A percentile compares a stretch with the other conserved stretches of the same genome.
Evolutionary conservation across 2,888 invertebrate species (phyloP).

Genomic region (Argyra leucocephala): DNA sequence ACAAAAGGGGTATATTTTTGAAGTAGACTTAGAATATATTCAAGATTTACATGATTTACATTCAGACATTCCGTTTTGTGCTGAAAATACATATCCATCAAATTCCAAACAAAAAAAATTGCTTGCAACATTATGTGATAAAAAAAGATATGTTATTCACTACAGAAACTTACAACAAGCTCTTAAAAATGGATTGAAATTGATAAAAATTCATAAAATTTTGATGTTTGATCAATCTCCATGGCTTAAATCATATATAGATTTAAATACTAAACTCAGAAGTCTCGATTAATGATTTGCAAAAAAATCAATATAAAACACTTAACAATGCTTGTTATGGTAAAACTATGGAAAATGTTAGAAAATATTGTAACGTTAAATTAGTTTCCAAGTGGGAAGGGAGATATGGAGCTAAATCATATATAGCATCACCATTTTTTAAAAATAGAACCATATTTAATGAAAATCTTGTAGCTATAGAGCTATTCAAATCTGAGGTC

Average conservation of each 20-base stretch:
- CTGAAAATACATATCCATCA: slow-evolving; percentile 21
- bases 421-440: slow-evolving; percentile 29
- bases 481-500: slow-evolving; percentile 29
- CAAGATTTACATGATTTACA: slow-evolving; percentile 27
- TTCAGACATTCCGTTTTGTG: slow-evolving; percentile 28
- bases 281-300: slow-evolving; percentile 7
- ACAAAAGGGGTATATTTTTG: slow-evolving; percentile 25
- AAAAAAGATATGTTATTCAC: slow-evolving; percentile 32
- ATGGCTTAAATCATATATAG: slow-evolving; percentile 30
- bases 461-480: slow-evolving; percentile 34
- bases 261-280: slow-evolving; percentile 17
- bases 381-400: slow-evolving; percentile 33
- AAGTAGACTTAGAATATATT: slow-evolving; percentile 27
- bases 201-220: slow-evolving; percentile 29
- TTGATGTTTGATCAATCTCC: slow-evolving; percentile 31
- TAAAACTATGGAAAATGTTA: slow-evolving; percentile 19
- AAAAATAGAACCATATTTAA: slow-evolving; percentile 30
- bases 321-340: slow-evolving; percentile 9
- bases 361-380: slow-evolving; percentile 35
- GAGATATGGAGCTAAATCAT: slow-evolving; percentile 31
- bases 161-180: slow-evolving; percentile 29
- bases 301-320: slow-evolving; percentile 8
- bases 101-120: slow-evolving; percentile 24
- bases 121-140: slow-evolving; percentile 26
- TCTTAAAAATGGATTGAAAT: slow-evolving; percentile 18